Evolutionary conservation across 1,140 invertebrate genomes (phyloP).

Genomic region (Drosophila suzukii): DNA sequence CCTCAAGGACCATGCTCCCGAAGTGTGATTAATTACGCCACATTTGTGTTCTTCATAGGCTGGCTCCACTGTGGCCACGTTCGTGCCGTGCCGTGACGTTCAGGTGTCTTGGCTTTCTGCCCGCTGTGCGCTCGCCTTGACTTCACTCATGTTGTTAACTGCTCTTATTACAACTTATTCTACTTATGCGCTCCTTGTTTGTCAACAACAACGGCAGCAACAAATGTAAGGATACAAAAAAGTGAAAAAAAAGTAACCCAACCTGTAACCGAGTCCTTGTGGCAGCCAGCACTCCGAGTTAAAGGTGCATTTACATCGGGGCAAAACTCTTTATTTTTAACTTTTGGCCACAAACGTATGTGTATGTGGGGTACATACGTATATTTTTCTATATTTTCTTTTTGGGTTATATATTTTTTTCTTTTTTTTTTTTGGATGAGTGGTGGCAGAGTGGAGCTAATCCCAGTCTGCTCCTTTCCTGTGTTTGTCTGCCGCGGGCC

Average conservation of each 20-base stretch:
- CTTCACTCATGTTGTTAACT: constrained; percentile 71
- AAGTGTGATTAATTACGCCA: background rate
- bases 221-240: constrained; percentile 5
- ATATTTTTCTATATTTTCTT: constrained; percentile 11
- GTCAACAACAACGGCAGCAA: constrained; percentile 49
- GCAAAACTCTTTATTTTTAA: constrained; percentile 54
- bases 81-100: constrained; percentile 43
- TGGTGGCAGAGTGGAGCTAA: constrained; percentile 47
- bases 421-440: background rate
- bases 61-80: constrained; percentile 30
- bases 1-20: no score
- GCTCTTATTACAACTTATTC: constrained; percentile 81
- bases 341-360: constrained; percentile 36
- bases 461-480: constrained; percentile 48
- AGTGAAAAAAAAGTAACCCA: constrained; percentile 2
- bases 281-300: constrained; percentile 40
- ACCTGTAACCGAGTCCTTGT: constrained; percentile 40
- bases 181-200: constrained; percentile 67
- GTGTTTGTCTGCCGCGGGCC: constrained; percentile 68
- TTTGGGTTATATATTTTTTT: background rate
- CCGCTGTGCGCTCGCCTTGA: constrained; percentile 21
- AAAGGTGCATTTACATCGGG: constrained; percentile 74
- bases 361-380: constrained; percentile 6
- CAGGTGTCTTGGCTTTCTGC: constrained; percentile 47
- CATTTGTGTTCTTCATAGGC: background rate